Evolutionary conservation across 1,140 invertebrate species (phyloP), one percentile per base, ranked within the genome.

Genomic region (Lordiphosa mommai): DNA sequence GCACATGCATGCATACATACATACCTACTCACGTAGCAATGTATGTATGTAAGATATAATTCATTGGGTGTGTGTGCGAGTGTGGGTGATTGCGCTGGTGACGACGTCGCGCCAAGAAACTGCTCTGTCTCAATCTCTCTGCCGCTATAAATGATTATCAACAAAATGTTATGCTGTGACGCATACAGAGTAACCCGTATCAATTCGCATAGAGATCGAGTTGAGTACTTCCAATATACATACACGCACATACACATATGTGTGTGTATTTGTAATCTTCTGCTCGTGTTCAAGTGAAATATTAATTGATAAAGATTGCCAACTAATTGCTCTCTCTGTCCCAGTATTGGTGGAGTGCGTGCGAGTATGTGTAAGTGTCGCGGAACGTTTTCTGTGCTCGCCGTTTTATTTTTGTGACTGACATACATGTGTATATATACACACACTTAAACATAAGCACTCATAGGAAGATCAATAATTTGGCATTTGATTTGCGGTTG

Each of bases 291-390:
- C 40, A 43, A 43, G 20, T 23, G 20, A 43, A 43, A 43, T 29
- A 43, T 43, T 43, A 43, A 43, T 43, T 43, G 40, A 27, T 23
- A 27, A 43, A 27, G 20, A 43, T 43, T 43, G 40, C 27, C 8
- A 8, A 29, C 40, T 43, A 43, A 43, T 43, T 43, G 20, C 20
- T 41, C 8, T 10, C 40, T 43, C 12, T 10, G 16, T 2, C 10
- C 12, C 23, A 27, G 23, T 27, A 6, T 27, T 5, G 2, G 23
- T 27, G 23, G 6, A 27, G 23, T 27, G 23, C 23, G 23, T 5
- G 23, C 23, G 23, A 27, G 23, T 4, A 27, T 27, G 40, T 43
- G 40, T 43, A 27, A 43, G 40, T 43, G 40, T 27, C 20, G 7
- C 5, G n/a, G 3, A 27, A 7, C 23, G 23, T 5, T 7, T 13